phyloP scores from a whole-genome alignment of 2,113 vertebrate species.

The Micromys minutus region DNA sequence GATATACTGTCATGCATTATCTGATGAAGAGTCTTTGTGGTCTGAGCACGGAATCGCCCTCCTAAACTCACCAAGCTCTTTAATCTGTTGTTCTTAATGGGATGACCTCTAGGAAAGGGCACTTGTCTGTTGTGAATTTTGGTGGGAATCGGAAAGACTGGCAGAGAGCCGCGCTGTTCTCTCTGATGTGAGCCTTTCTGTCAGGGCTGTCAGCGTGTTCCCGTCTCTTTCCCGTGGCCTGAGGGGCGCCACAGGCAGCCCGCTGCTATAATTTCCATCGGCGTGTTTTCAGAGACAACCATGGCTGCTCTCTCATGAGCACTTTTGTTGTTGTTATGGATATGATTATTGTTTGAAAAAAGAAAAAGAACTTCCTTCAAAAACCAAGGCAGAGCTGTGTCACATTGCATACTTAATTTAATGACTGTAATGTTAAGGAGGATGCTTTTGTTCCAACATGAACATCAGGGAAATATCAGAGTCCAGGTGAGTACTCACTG shows the following conservation, averaged over 20 bases:
- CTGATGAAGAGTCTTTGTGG: not conserved
- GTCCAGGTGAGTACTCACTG: not conserved
- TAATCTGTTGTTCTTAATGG: not conserved
- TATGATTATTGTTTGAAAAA: conserved; percentile 4
- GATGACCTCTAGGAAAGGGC: not conserved
- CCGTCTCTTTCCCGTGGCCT: conserved; percentile 1
- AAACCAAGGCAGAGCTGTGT: not conserved
- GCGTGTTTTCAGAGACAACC: conserved; percentile 27
- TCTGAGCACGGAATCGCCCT: not conserved
- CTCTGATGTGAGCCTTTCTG: not conserved
- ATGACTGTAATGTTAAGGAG: not conserved
- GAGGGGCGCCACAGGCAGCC: not conserved
- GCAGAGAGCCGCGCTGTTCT: not conserved
- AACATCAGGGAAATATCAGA: not conserved
- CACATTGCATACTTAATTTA: not conserved
- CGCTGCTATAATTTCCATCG: not conserved
- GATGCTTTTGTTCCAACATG: conserved; percentile 15
- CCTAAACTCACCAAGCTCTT: not conserved
- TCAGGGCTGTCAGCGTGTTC: not conserved
- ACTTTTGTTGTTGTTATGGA: not conserved
- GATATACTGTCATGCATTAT: not conserved
- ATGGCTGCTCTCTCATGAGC: not conserved
- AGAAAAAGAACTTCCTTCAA: not conserved
- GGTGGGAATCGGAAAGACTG: not conserved
- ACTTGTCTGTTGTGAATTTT: conserved; percentile 8